Conservation (phyloP, 2,113 vertebrate species). For the Psittacara wagleri region DNA sequence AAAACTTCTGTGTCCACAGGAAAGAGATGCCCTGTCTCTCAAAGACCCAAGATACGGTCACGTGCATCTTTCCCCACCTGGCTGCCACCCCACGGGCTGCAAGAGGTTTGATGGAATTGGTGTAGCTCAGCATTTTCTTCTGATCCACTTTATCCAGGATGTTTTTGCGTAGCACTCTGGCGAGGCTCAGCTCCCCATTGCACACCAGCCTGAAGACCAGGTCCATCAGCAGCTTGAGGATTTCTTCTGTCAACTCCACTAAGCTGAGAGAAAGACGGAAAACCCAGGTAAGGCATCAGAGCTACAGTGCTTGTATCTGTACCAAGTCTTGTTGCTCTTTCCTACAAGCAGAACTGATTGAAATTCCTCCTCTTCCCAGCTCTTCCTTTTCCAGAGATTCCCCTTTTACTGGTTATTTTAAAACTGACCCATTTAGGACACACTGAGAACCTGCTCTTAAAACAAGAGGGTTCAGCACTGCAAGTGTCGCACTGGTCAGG, state of each 20-base stretch:
- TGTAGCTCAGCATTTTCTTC: constrained; percentile 89
- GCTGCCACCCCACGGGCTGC: constrained; percentile 93
- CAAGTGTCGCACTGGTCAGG: background rate
- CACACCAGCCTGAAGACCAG: constrained; percentile 93
- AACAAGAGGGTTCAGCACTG: background rate
- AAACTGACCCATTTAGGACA: background rate
- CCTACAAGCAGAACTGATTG: background rate
- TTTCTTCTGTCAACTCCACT: constrained; percentile 95
- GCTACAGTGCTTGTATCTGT: background rate
- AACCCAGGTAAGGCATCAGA: background rate
- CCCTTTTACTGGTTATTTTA: background rate
- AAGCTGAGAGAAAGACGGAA: constrained; percentile 72
- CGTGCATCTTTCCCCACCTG: constrained; percentile 72
- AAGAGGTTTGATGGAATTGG: constrained; percentile 90
- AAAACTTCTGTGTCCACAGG: background rate
- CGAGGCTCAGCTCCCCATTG: constrained; percentile 94
- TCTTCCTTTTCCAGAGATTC: background rate
- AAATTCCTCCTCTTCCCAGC: background rate
- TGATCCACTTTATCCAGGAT: constrained; percentile 97
- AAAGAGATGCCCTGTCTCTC: background rate
- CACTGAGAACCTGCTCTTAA: background rate
- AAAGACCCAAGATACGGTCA: background rate
- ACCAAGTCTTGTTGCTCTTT: fast-evolving
- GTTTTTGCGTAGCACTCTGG: constrained; percentile 93
- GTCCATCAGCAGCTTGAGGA: constrained; percentile 96